Percentiles rank a stretch among this genome's conserved stretches.
Conservation (phyloP, 2,888 invertebrate species). For the Melinaea menophilus region DNA sequence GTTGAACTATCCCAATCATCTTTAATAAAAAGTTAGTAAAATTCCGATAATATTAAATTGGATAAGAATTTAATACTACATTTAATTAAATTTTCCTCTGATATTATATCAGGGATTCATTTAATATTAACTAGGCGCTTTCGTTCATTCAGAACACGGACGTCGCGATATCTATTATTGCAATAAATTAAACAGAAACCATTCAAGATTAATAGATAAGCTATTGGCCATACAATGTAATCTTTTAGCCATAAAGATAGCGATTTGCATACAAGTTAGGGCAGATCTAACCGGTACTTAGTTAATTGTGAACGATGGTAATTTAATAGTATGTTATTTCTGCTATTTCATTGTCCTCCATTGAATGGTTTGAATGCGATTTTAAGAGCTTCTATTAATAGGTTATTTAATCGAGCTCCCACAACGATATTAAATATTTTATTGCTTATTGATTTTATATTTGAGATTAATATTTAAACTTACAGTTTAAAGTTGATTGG, state of each 20-base stretch:
- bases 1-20: no score
- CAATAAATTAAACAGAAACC: conserved; percentile 71
- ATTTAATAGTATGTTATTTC: conserved; percentile 63
- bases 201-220: conserved; percentile 70
- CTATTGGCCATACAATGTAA: conserved; percentile 72
- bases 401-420: conserved; percentile 58
- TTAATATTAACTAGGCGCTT: conserved; percentile 53
- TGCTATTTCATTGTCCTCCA: conserved; percentile 68
- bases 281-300: conserved; percentile 44
- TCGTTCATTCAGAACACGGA: conserved; percentile 64
- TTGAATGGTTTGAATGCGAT: conserved; percentile 57
- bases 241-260: conserved; percentile 73
- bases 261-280: conserved; percentile 73
- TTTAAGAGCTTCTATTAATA: conserved; percentile 63
- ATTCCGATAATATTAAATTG: no score
- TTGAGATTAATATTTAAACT: neutral
- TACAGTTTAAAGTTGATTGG: no score
- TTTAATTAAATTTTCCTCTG: conserved; percentile 7
- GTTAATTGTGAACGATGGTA: conserved; percentile 64
- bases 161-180: conserved; percentile 65
- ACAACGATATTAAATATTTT: conserved; percentile 40
- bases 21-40: no score
- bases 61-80: no score
- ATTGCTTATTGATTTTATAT: conserved; percentile 4
- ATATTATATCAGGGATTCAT: conserved; percentile 47